Evolutionary conservation across 2,888 invertebrate genomes (phyloP).

Genomic region (Lamproptera curius): DNA sequence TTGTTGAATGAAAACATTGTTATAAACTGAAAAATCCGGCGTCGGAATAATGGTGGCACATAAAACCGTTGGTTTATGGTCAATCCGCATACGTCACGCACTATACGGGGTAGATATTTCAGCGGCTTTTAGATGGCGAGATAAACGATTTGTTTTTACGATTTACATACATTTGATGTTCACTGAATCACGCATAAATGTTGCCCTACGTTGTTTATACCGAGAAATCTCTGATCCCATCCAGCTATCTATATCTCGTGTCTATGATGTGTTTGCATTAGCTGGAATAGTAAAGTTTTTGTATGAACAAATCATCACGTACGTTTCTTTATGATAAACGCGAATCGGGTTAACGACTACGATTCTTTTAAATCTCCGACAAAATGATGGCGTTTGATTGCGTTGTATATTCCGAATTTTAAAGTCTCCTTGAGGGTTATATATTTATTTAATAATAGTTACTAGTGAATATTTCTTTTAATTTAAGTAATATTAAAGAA

Average conservation of each 20-base stretch:
- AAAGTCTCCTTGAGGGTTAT: no score
- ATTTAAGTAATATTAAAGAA: no score
- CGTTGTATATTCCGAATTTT: no score
- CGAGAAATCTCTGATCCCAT: constrained; percentile 8
- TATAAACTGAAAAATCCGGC: constrained; percentile 37
- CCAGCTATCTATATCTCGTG: background rate
- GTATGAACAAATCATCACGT: constrained; percentile 5
- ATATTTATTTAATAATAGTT: no score
- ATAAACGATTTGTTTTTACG: constrained; percentile 31
- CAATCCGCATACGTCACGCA: constrained; percentile 30
- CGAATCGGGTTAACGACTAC: constrained; percentile 9
- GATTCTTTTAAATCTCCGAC: constrained; percentile 2
- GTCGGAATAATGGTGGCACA: constrained; percentile 29
- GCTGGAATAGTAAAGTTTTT: constrained; percentile 2
- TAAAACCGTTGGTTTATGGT: constrained; percentile 41
- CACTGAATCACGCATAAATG: constrained; percentile 16
- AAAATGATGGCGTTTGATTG: background rate
- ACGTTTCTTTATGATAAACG: constrained; percentile 1
- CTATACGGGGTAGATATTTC: constrained; percentile 37
- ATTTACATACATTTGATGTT: constrained; percentile 29
- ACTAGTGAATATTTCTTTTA: no score
- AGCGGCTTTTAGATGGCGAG: constrained; percentile 29
- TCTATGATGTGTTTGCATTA: constrained; percentile 1
- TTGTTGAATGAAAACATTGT: constrained; percentile 63
- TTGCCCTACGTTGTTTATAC: constrained; percentile 9